Conservation (phyloP, 1,140 invertebrate genomes). For the Latrodectus geometricus region DNA sequence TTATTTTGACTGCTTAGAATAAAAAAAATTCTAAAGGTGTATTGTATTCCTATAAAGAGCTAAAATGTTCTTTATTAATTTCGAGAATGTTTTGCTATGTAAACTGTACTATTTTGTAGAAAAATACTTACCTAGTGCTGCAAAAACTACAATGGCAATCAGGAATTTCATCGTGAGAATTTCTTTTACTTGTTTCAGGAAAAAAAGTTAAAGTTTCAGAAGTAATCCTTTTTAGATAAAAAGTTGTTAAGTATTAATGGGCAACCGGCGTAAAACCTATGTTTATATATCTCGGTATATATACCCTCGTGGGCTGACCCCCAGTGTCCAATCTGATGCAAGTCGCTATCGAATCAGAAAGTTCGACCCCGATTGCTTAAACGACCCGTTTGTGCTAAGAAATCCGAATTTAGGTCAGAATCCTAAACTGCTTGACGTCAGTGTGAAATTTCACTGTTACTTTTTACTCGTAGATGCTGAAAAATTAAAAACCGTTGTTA, state of each 20-base stretch:
- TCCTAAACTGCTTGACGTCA: slow-evolving; percentile 30
- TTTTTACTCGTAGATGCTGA: background rate
- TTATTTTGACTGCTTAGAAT: too few species aligned
- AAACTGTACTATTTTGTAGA: background rate
- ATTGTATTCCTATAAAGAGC: background rate
- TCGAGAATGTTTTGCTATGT: background rate
- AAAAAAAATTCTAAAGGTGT: too few species aligned
- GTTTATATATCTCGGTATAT: slow-evolving; percentile 46
- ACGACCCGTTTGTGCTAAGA: slow-evolving; percentile 45
- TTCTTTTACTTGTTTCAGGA: background rate
- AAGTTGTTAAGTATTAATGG: background rate
- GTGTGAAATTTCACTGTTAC: slow-evolving; percentile 43
- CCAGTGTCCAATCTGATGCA: slow-evolving; percentile 37
- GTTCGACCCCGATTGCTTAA: slow-evolving; percentile 56
- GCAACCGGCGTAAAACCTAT: background rate
- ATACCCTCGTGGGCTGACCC: slow-evolving; percentile 45
- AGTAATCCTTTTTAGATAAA: slow-evolving; percentile 20
- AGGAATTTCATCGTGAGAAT: slow-evolving; percentile 38
- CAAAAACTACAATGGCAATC: slow-evolving; percentile 6
- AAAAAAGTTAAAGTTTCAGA: background rate
- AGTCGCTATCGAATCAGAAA: slow-evolving; percentile 53
- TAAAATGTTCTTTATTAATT: slow-evolving; percentile 1
- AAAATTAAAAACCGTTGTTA: slow-evolving; percentile 15
- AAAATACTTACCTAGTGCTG: slow-evolving; percentile 40
- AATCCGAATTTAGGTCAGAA: slow-evolving; percentile 51